Base-by-base conservation (phyloP, 2,113 vertebrate genomes). In the Felis chaus region DNA sequence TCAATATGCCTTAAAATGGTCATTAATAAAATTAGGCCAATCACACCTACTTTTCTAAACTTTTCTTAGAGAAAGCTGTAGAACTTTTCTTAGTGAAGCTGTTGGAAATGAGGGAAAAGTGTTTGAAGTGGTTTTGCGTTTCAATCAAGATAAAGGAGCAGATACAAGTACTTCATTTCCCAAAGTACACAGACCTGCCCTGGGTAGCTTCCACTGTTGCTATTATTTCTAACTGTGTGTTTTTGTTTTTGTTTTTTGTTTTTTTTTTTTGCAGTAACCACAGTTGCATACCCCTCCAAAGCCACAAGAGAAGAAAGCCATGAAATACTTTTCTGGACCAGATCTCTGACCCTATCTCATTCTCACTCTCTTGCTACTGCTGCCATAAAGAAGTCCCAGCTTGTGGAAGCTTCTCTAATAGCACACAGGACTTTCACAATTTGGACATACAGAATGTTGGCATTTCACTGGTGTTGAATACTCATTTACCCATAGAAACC, bases 1-100 rank as follows among this genome's bases (percentile, higher is more conserved):
- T 95, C 97, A 89, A 25, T 25, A 76, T 7, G 25, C 68, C 55
- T 95, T 87, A 94, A 97, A 97, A 87, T 27, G 48, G 55, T 81
- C 90, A 91, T 94, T 97, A 96, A 90, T 92, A 84, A 85, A 97
- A 94, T 68, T 48, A 96, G 95, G 79, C 19, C 94, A 95, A 25
- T 93, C 57, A 73, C 87, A 94, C 69, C 29, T 83, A 45, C 68
- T 71, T 94, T 41, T 93, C n/a, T 57, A 41, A 69, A 31, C 1
- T 80, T 89, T 95, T 48, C 89, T 89, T 73, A 78, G 13, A 84
- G 78, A 95, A 97, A 95, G 69, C 89, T 96, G 48, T 74, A 66
- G 36, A 78, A 23, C 11, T 65, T 96, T 92, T 83, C 86, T 93
- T 90, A 96, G 78, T 55, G 41, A 91, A 91, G 31, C 48, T 96